Conservation (phyloP, 2,797 vertebrate genomes). For the Malacoraja senta region DNA sequence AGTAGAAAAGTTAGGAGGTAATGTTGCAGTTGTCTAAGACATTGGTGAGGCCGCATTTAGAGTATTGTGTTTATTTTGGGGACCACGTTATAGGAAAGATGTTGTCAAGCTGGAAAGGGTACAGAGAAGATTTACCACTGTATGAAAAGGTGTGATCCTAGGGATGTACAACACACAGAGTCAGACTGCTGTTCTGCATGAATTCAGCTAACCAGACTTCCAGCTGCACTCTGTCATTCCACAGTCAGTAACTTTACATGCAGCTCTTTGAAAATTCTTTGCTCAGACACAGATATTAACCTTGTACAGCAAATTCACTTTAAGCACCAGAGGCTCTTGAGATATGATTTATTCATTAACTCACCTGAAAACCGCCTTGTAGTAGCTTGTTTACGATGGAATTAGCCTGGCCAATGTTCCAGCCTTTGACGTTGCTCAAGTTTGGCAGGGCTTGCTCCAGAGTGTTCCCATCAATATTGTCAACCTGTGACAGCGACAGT, state of each 20-base stretch:
- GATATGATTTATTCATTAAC: background rate
- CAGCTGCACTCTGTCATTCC: no score
- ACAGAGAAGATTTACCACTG: no score
- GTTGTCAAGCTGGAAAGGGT: no score
- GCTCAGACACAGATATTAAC: background rate
- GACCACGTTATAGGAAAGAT: no score
- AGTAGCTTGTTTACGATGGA: background rate
- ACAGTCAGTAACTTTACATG: background rate
- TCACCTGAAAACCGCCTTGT: background rate
- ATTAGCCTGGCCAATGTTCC: constrained; percentile 7
- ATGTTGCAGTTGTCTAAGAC: no score
- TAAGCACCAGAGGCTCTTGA: background rate
- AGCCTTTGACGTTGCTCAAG: background rate
- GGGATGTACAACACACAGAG: no score
- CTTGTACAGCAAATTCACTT: background rate
- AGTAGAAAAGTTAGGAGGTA: no score
- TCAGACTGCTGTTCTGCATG: no score
- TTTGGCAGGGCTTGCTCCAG: constrained; percentile 20
- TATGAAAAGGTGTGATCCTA: no score
- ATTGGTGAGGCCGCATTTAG: no score
- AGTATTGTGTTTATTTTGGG: no score
- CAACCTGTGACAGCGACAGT: background rate
- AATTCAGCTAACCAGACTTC: background rate
- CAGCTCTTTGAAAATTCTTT: background rate
- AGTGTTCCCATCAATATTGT: background rate